Evolutionary conservation across 2,888 invertebrate genomes (phyloP).

Genomic region (Xestia sexstrigata): DNA sequence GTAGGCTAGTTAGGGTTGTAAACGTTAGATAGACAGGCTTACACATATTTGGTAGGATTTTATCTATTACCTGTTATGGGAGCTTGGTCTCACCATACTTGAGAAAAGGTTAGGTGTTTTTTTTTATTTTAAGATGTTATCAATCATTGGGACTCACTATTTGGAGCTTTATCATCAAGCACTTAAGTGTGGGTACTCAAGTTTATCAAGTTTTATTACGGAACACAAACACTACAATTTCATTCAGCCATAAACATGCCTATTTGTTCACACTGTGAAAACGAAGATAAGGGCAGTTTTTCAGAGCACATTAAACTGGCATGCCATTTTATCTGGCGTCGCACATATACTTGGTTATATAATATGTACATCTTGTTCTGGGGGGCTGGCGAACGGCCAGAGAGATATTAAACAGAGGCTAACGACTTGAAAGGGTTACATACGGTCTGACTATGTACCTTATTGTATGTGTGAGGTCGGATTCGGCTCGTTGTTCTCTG

Average conservation of each 20-base stretch:
- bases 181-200: background rate
- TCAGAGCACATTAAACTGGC: conserved; percentile 41
- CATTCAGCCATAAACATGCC: conserved; percentile 1
- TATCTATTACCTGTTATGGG: background rate
- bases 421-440: conserved; percentile 63
- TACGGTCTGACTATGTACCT: conserved; percentile 30
- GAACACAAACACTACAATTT: conserved; percentile 14
- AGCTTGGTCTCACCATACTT: background rate
- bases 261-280: conserved; percentile 18
- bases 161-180: background rate
- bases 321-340: conserved; percentile 48
- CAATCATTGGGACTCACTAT: background rate
- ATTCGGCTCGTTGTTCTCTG: background rate
- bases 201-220: background rate
- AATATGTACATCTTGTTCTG: conserved; percentile 26
- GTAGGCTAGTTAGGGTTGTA: background rate
- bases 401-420: conserved; percentile 55
- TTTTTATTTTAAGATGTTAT: background rate
- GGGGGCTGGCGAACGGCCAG: conserved; percentile 56
- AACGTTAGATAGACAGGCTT: background rate
- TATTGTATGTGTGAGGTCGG: conserved; percentile 8
- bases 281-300: conserved; percentile 26
- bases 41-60: background rate
- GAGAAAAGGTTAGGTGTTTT: background rate
- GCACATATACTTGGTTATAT: conserved; percentile 20